phyloP scores from a whole-genome alignment of 2,888 invertebrate species.

The Bugulina stolonifera region DNA sequence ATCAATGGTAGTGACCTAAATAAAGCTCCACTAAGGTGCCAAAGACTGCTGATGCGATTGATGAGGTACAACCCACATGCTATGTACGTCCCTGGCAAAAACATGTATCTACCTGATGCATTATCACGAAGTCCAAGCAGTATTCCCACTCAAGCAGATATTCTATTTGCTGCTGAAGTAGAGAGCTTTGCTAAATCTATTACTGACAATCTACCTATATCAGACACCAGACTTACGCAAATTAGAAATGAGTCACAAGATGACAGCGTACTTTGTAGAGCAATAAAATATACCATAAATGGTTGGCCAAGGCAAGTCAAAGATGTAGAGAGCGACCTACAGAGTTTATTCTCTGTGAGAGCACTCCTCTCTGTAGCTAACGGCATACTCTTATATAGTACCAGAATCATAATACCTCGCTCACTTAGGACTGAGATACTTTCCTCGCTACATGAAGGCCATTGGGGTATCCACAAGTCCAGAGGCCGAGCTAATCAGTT shows the following conservation, averaged over 20 bases:
- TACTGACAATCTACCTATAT: too few species aligned
- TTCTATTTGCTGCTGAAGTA: background rate
- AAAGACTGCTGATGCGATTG: constrained; percentile 1
- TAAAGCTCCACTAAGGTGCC: background rate
- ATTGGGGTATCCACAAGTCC: background rate
- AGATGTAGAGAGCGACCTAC: background rate
- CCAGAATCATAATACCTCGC: background rate
- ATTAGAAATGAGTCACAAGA: background rate
- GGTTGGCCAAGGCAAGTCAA: constrained; percentile 2
- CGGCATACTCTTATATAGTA: background rate
- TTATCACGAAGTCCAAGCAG: background rate
- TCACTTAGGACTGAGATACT: background rate
- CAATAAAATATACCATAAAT: background rate
- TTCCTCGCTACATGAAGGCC: background rate
- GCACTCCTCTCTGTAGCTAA: background rate
- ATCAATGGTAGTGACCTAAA: background rate
- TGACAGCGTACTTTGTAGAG: background rate
- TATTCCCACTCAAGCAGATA: background rate
- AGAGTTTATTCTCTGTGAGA: background rate
- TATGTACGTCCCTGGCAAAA: background rate
- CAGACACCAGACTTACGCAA: background rate
- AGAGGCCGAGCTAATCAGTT: constrained; percentile 2
- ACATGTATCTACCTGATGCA: background rate
- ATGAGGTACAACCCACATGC: constrained; percentile 8
- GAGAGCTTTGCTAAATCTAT: too few species aligned